Conservation (phyloP, 2,797 vertebrate species). For the Champsocephalus esox region DNA sequence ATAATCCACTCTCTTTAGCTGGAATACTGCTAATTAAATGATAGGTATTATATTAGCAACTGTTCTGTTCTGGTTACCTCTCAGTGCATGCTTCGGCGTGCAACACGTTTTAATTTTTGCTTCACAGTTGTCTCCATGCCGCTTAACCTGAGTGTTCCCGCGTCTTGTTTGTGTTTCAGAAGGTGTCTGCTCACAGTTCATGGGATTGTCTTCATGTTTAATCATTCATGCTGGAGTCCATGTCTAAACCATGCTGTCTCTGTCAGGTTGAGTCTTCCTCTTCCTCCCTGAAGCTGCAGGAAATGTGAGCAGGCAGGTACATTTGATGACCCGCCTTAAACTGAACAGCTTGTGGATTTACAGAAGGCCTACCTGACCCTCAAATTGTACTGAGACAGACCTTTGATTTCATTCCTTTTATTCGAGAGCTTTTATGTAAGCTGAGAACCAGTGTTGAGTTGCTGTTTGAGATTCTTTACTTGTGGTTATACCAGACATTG, state of each 20-base stretch:
- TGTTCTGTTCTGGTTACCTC: slow-evolving; percentile 1
- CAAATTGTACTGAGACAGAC: neutral
- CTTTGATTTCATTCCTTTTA: slow-evolving; percentile 14
- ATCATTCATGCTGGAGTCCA: slow-evolving; percentile 68
- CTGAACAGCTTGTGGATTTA: slow-evolving; percentile 21
- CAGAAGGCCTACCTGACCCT: slow-evolving; percentile 27
- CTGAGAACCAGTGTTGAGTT: slow-evolving; percentile 6
- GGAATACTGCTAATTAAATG: neutral
- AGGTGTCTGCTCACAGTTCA: slow-evolving; percentile 34
- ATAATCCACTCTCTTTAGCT: neutral
- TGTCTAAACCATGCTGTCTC: slow-evolving; percentile 49
- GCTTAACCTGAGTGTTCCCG: neutral
- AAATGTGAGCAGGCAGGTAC: slow-evolving; percentile 35
- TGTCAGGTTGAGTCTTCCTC: slow-evolving; percentile 46
- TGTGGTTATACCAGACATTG: slow-evolving; percentile 19
- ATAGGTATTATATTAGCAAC: neutral
- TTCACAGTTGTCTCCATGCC: slow-evolving; percentile 1
- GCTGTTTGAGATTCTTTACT: neutral
- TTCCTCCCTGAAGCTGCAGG: slow-evolving; percentile 28
- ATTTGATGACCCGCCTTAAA: slow-evolving; percentile 32
- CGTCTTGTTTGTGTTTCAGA: slow-evolving; percentile 33
- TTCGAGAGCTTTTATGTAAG: neutral
- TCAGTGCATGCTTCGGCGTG: neutral
- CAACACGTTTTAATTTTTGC: slow-evolving; percentile 32
- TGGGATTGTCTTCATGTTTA: slow-evolving; percentile 64